Base-by-base conservation (phyloP, 2,113 vertebrate genomes). In the Petrocephalus microphthalmus region DNA sequence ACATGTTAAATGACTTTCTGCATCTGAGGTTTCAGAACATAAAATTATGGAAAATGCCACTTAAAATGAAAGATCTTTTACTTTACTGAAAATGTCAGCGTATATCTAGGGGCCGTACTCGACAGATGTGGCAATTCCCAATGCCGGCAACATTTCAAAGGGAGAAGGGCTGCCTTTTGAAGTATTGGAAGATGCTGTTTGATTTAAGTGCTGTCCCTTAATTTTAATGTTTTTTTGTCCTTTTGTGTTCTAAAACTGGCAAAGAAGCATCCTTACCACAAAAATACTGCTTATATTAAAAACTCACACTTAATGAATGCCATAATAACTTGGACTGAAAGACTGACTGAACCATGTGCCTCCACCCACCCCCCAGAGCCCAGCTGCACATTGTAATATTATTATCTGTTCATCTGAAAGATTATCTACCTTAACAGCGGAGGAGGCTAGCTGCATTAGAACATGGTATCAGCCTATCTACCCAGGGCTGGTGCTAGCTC, bases 1-100 rank as follows among this genome's bases (percentile, higher is more conserved):
- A 54, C 88, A 64, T 83, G 90, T 89, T 87, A 90, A 88, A 91
- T 88, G 84, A 91, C 88, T 91, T 54, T 89, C 51, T 74, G 86
- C 87, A 53, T 87, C 81, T 85, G 83, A 91, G 52, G 81, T 89
- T 89, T 90, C 17, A 83, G 88, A 90, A 89, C 87, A 89, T 83
- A 89, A 88, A 90, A 87, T 81, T 89, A 90, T 88, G 81, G 81
- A 86, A 89, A 90, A 89, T 82, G 45, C 15, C 54, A 87, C 89
- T 89, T 89, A 89, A 90, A 90, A 90, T 71, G 45, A 47, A 42
- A 85, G 51, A 78, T 33, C 19, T 15, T 20, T 33, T 52, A 51
- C n/a, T 85, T 19, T 11, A 3, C 37, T 87, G 20, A 67, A 56
- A 87, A 67, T 87, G 54, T 64, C 29, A 87, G 20, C 20, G 37